Conservation (phyloP, 64 coral and sea anemone genomes). For the Dendronephthya gigantea region DNA sequence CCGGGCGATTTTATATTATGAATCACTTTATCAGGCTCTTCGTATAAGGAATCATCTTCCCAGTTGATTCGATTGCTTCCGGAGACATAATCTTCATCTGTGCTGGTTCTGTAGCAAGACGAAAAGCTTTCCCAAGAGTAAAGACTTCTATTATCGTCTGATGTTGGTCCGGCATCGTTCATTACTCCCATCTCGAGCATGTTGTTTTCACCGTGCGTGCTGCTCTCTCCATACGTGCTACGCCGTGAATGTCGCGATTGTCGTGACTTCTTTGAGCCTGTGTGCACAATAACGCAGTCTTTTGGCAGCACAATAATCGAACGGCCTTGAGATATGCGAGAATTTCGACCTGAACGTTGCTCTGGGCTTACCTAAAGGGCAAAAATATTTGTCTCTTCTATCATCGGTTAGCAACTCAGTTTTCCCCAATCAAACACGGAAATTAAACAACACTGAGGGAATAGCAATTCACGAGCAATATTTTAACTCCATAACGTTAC, state of each 20-base stretch:
- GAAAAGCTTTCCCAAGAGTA: neutral
- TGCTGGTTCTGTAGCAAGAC: neutral
- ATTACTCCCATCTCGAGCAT: neutral
- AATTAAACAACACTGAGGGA: neutral
- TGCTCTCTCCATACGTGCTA: neutral
- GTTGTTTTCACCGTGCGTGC: neutral
- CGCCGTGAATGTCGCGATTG: neutral
- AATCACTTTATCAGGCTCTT: neutral
- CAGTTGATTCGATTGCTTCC: neutral
- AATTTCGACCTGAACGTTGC: neutral
- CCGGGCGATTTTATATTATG: neutral
- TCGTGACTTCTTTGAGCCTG: neutral
- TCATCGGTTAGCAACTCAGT: no score
- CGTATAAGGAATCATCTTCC: neutral
- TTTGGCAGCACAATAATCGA: neutral
- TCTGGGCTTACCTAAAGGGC: neutral
- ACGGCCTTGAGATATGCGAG: neutral
- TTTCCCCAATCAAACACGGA: neutral
- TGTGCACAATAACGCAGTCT: conserved; percentile 1
- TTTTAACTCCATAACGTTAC: no score
- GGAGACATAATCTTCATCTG: neutral
- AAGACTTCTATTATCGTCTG: conserved; percentile 2
- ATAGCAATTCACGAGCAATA: no score
- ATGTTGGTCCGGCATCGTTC: neutral
- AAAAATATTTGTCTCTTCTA: no score